Evolutionary conservation across 2,797 vertebrate genomes (phyloP), one percentile per base, ranked within the genome.

Genomic region (Phoxinus dragarum): DNA sequence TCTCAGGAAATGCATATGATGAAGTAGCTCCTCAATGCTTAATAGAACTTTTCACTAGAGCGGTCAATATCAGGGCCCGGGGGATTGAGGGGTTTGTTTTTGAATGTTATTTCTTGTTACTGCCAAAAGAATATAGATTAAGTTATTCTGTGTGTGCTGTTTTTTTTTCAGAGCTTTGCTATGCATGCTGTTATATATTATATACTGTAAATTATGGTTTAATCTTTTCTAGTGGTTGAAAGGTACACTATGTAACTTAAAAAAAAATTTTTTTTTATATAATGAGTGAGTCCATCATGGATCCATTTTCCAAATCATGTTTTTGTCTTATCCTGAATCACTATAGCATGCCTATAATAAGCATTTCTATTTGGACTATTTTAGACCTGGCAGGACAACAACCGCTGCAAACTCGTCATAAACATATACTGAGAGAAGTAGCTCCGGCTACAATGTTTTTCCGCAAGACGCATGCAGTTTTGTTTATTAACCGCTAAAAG

Each of bases 1-100:
- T 64, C 54, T 69, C 21, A 66, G 67, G 34, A 66, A 85, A 85
- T 74, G 52, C 14, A 36, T 56, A 52, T 73, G 54, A 69, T 56
- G 42, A 66, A 80, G 56, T 66, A 40, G 21, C 76, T 38, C 76
- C 42, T 72, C 34, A 52, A 47, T 73, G 54, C 38, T 61, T 73
- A 42, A 81, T 81, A 56, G 4, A 44, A 21, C 64, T 73, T 71
- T 17, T 27, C 66, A 31, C 4, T 16, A 56, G 80, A 71, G n/a
- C 9, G 16, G 49, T 54, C 66, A 42, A 31, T 81, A 69, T 71
- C 23, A 38, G 71, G 54, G 5, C 0, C 17, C 14, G 3, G 27
- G 27, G 27, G 27, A 66, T 66, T 42, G 67, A 69, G 36, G 21
- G 67, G 34, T 71, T 27, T 49, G 31, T 64, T 66, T 34, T 67